Conservation (phyloP, 2,113 vertebrate genomes). For the Micromys minutus region DNA sequence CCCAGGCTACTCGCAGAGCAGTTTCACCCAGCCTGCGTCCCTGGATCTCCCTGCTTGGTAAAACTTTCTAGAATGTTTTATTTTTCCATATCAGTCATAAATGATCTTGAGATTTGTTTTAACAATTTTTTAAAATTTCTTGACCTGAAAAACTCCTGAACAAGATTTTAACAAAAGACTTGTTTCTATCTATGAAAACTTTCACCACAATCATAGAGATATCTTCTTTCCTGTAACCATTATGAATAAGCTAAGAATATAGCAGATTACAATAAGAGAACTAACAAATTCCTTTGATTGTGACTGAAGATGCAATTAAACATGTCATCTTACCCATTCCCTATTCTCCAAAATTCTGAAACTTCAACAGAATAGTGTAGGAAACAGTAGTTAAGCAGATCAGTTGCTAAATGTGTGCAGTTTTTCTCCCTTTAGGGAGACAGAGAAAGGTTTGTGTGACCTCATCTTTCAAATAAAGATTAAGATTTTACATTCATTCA, state of each 20-base stretch:
- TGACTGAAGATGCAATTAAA: constrained; percentile 72
- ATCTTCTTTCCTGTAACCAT: constrained; percentile 68
- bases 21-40: too few species aligned
- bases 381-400: constrained; percentile 36
- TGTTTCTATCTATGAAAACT: constrained; percentile 52
- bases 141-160: constrained; percentile 60
- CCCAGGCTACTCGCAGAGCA: too few species aligned
- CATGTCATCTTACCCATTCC: constrained; percentile 52
- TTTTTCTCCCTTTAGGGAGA: constrained; percentile 18
- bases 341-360: constrained; percentile 19
- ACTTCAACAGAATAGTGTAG: background rate
- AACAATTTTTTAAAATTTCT: too few species aligned
- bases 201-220: constrained; percentile 59
- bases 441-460: constrained; percentile 20
- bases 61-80: constrained; percentile 55
- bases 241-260: constrained; percentile 75
- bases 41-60: too few species aligned
- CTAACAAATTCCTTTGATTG: constrained; percentile 39
- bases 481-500: constrained; percentile 6
- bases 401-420: background rate
- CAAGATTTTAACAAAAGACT: constrained; percentile 74
- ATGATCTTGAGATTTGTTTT: constrained; percentile 21
- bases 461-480: constrained; percentile 48
- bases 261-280: constrained; percentile 64
- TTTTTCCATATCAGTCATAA: constrained; percentile 57